Evolutionary conservation across 1,140 invertebrate genomes (phyloP), one percentile per base, ranked within the genome.

Genomic region (Drosophila ambigua): DNA sequence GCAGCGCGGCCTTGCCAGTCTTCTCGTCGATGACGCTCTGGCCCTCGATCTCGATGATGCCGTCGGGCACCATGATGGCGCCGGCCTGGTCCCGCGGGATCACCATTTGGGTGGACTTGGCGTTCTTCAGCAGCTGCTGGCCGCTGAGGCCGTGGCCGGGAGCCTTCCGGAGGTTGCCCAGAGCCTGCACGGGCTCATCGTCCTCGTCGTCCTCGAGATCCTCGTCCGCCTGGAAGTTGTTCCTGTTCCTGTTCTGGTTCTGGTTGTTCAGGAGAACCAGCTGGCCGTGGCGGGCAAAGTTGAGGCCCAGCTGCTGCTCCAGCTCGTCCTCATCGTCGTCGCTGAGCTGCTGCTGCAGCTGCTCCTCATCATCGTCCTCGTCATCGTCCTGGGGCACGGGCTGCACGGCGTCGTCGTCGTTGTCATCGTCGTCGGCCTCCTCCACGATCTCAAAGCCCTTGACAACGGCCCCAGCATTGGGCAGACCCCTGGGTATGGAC

Each of bases 61-160:
- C 90, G 31, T 91, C 90, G 66, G 90, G 90, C 43, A 91, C 90
- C 85, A 91, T 88, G 6, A 91, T 90, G 59, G 90, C 90, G 2
- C 90, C 90, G 9, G 90, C 90, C 63, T 91, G 79, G 41, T 91
- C 90, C 3, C 85, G 51, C 2, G 85, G 48, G 26, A 91, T 85
- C 79, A 91, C 77, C 90, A 91, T 91, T 16, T 91, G 90, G 7
- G 82, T 79, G 26, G 67, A 50, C 44, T 80, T 77, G 13, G 74
- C 80, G 39, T 83, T 83, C 61, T 83, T 83, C 49, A 84, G 44
- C 13, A 65, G 45, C 7, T 69, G 43, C 46, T 74, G 77, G 5
- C 55, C 59, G 16, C 20, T 66, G 23, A 39, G 4, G 35, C 11
- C 11, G 11, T 41, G n/a, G 2, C 20, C 13, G 8, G 35, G 4